Conservation (phyloP, 2,797 vertebrate genomes). For the Oreochromis grahami region DNA sequence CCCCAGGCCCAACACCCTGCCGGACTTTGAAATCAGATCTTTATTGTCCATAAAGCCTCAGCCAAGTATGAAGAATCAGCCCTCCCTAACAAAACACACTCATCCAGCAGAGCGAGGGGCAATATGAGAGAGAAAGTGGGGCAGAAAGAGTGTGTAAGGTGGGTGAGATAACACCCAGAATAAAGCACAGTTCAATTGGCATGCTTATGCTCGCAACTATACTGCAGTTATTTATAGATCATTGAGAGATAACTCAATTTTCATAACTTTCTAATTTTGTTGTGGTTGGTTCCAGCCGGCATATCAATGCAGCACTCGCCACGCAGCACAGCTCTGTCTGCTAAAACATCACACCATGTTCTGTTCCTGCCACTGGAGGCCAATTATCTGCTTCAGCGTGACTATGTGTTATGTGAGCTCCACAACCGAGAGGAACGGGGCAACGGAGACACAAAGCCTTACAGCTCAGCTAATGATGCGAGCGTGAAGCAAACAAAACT, state of each 20-base stretch:
- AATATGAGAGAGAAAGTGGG: constrained; percentile 30
- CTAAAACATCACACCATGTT: background rate
- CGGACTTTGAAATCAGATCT: constrained; percentile 87
- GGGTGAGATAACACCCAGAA: constrained; percentile 12
- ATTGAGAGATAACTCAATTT: constrained; percentile 59
- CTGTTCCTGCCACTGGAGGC: background rate
- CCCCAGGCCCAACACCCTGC: constrained; percentile 84
- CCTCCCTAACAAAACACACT: constrained; percentile 81
- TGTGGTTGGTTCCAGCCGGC: constrained; percentile 1
- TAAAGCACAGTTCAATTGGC: constrained; percentile 25
- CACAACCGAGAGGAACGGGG: background rate
- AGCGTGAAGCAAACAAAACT: background rate
- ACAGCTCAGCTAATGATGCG: background rate
- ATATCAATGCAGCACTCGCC: constrained; percentile 2
- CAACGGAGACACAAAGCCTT: background rate
- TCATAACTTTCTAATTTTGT: constrained; percentile 62
- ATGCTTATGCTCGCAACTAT: constrained; percentile 35
- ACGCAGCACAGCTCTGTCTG: background rate
- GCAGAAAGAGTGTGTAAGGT: constrained; percentile 15
- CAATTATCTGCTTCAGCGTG: background rate
- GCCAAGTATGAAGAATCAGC: constrained; percentile 84
- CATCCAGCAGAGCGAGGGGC: constrained; percentile 56
- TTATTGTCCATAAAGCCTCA: constrained; percentile 83
- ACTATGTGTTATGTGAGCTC: background rate
- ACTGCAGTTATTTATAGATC: constrained; percentile 60